Evolutionary conservation across 2,888 invertebrate genomes (phyloP), one percentile per base, ranked within the genome.

Genomic region (Sphaerophoria taeniata): DNA sequence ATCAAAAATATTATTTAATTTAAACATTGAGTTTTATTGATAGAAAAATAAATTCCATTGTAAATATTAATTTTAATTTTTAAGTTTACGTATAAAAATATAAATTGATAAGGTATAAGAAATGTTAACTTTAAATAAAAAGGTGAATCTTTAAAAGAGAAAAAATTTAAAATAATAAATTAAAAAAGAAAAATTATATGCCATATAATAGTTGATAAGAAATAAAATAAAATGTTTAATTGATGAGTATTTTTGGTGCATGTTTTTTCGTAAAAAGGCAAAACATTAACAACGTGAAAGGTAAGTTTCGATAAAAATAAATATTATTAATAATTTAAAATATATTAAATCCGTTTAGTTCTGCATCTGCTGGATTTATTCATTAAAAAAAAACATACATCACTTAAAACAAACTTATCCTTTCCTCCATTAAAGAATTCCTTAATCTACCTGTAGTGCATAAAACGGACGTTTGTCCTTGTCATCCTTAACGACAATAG

Each of bases 171-270:
- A 72, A 76, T 39, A 39, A 81, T 51, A 24, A 60, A 81, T 60
- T 14, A 65, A 63, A 60, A 70, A 47, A 51, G 14, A 31, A 16
- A 75, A 65, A 71, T 58, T 74, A 56, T 80, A 81, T 73, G 73
- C 60, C 72, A 86, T 69, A 73, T 58, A 65, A 24, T 76, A 53
- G 58, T 67, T 34, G 65, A 78, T 75, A 86, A 61, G 71, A 75
- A 71, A 82, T 75, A 56, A 71, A 86, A 86, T 86, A 86, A 86
- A 86, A 78, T 86, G 78, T 86, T 86, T 86, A 78, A 82, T 78
- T 86, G 78, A 75, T 70, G 56, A 86, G 61, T 61, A 70, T 56
- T 33, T 36, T 61, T 61, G 7, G 63, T 6, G 16, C 12, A 49
- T 3, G 0, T 45, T 12, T 53, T 53, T 3, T 24, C 31, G 39